These are phyloP conservation scores for Oscheius myriophilus DNA, from an alignment of 2,888 invertebrate genomes.

Conservation along the genomic window DNA sequence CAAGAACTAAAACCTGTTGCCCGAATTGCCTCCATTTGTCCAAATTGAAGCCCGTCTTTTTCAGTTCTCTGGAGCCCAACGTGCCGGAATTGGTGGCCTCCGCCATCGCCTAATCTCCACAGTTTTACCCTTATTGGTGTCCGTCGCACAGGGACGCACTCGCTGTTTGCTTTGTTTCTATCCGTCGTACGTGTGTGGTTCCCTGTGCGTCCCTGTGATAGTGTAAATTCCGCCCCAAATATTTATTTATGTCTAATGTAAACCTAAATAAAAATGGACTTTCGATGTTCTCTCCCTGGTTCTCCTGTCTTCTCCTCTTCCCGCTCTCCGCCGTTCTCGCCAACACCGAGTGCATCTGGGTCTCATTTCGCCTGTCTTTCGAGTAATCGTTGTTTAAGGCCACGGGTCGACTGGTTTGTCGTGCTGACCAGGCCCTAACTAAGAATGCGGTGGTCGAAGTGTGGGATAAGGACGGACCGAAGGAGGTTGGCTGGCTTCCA, in stretches of 20 bases:
- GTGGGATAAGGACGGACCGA: conserved; percentile 61
- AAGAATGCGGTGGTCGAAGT: conserved; percentile 57
- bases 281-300: neutral
- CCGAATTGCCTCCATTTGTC: neutral
- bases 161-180: too few species aligned
- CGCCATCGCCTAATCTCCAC: conserved; percentile 44
- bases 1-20: neutral
- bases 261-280: neutral
- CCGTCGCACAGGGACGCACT: too few species aligned
- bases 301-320: conserved; percentile 15
- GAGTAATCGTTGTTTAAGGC: conserved; percentile 23
- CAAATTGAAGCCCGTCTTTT: conserved; percentile 8
- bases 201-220: too few species aligned
- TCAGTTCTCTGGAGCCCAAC: conserved; percentile 46
- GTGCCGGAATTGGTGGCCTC: conserved; percentile 51
- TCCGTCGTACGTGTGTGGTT: too few species aligned
- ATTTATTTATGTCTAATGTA: too few species aligned
- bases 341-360: conserved; percentile 63
- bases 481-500: conserved; percentile 22
- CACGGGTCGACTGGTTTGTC: conserved; percentile 55
- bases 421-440: conserved; percentile 46
- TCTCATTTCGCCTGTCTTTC: too few species aligned
- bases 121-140: conserved; percentile 6
- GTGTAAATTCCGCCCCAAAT: too few species aligned
- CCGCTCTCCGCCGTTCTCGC: conserved; percentile 30